Conservation (phyloP, 2,797 vertebrate species). For the Salmo trutta region DNA sequence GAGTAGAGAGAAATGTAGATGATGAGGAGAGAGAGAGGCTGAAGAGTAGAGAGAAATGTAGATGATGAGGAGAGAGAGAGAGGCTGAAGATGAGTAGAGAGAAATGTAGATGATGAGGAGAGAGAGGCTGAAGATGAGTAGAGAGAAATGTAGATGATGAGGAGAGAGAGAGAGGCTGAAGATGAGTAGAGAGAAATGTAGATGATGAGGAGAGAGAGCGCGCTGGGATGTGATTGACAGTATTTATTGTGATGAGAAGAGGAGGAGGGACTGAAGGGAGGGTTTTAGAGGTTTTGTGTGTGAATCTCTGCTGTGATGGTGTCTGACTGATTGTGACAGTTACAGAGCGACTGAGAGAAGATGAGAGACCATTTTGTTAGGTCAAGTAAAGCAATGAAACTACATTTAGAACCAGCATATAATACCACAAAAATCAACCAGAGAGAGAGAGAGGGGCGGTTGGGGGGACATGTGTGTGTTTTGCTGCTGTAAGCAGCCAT, state of each 20-base stretch:
- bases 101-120: too few relatives aligned
- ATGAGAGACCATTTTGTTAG: not conserved
- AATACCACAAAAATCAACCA: too few relatives aligned
- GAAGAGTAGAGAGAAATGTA: too few relatives aligned
- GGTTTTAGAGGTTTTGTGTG: not conserved
- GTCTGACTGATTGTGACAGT: conserved; percentile 1
- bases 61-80: not conserved
- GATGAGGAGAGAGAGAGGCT: too few relatives aligned
- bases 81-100: too few relatives aligned
- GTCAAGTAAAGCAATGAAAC: not conserved
- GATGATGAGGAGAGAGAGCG: not conserved
- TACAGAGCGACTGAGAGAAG: not conserved
- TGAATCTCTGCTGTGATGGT: not conserved
- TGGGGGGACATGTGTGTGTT: not conserved
- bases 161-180: not conserved
- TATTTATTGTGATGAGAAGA: not conserved
- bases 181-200: too few relatives aligned
- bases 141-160: not conserved
- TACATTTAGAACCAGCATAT: not conserved
- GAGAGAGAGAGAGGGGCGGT: not conserved
- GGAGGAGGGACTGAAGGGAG: not conserved
- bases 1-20: too few relatives aligned
- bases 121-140: not conserved
- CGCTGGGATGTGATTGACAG: not conserved
- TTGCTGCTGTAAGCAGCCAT: not conserved